A percentile compares a stretch with the other conserved stretches of the same genome.
Evolutionary conservation across 2,113 vertebrate genomes (phyloP).

Genomic region (Muscicapa adusta): DNA sequence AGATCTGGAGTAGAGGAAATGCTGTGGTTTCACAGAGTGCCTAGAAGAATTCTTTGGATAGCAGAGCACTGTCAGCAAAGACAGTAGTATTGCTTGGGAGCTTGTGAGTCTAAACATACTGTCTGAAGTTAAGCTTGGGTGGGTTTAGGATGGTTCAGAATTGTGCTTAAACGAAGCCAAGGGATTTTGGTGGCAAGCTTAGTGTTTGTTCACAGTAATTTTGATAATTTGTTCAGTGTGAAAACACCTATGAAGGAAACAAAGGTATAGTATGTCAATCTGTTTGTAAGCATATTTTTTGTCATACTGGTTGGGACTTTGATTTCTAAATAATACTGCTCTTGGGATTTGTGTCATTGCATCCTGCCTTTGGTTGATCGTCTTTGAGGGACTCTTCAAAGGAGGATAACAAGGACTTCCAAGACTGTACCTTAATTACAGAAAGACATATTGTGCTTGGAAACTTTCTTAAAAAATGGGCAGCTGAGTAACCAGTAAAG

Average conservation of each 20-base stretch:
- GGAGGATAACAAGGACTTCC: not conserved
- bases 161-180: not conserved
- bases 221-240: not conserved
- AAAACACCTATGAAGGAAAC: not conserved
- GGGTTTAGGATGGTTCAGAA: not conserved
- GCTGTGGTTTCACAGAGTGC: not conserved
- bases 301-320: not conserved
- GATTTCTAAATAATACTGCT: not conserved
- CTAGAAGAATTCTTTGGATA: not conserved
- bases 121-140: not conserved
- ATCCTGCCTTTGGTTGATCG: fast-evolving
- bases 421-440: not conserved
- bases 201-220: not conserved
- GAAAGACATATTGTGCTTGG: not conserved
- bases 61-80: not conserved
- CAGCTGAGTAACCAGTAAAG: not conserved
- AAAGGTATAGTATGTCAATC: not conserved
- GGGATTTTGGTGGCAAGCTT: not conserved
- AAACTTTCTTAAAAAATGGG: not conserved
- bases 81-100: not conserved
- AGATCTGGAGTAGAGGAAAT: not conserved
- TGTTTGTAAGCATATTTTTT: not conserved
- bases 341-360: not conserved
- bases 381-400: not conserved
- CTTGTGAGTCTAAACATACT: not conserved